Conservation (phyloP, 2,113 vertebrate species). For the Columba livia region DNA sequence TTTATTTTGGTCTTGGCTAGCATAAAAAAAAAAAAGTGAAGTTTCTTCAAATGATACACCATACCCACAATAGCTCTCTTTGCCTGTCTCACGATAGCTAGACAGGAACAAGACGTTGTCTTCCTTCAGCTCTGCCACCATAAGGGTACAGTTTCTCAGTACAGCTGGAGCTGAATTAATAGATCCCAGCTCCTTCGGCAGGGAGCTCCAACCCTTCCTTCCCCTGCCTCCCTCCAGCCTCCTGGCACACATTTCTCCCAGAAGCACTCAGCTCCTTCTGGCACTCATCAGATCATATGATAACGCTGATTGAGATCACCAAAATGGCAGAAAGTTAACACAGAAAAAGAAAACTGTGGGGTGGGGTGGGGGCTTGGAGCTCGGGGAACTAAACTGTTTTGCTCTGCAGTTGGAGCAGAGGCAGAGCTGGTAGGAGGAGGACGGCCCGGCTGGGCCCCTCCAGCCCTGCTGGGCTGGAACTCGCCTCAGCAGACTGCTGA, state of each 20-base stretch:
- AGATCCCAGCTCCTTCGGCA: conserved; percentile 10
- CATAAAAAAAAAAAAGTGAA: background rate
- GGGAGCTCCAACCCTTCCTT: conserved; percentile 42
- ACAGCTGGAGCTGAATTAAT: conserved; percentile 49
- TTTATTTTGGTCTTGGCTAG: background rate
- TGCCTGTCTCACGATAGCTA: background rate
- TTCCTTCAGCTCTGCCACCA: background rate
- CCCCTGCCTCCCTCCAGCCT: conserved; percentile 46
- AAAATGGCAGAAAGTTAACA: conserved; percentile 54
- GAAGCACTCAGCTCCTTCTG: conserved; percentile 32
- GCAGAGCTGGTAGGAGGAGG: background rate
- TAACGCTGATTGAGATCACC: conserved; percentile 44
- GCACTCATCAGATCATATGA: conserved; percentile 38
- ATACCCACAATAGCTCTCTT: background rate
- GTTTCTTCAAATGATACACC: background rate
- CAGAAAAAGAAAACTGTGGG: background rate
- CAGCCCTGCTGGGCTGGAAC: background rate
- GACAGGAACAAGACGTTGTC: background rate
- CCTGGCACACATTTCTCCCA: conserved; percentile 35
- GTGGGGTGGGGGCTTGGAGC: background rate
- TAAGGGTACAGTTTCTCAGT: conserved; percentile 6
- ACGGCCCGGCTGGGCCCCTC: background rate
- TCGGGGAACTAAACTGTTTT: conserved; percentile 26
- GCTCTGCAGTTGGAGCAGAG: background rate
- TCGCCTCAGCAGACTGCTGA: background rate